Evolutionary conservation across 2,797 vertebrate species (phyloP).

Genomic region (Channallabes apus): DNA sequence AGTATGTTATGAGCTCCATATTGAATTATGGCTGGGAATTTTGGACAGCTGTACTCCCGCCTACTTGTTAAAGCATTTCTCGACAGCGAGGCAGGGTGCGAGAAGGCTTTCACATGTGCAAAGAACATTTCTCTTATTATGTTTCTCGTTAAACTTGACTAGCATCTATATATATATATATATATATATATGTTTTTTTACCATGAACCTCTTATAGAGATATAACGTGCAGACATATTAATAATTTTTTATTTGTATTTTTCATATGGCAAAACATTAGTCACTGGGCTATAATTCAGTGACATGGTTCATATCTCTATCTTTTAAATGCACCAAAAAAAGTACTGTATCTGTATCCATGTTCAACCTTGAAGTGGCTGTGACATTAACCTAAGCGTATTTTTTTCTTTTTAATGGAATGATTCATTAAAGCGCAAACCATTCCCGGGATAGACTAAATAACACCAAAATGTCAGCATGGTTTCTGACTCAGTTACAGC

Average conservation of each 20-base stretch:
- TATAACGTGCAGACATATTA: background rate
- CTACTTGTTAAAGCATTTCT: background rate
- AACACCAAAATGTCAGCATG: background rate
- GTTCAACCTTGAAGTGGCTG: background rate
- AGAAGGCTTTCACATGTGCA: background rate
- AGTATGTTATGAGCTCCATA: background rate
- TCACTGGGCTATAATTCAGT: background rate
- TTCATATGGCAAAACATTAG: background rate
- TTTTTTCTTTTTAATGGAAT: background rate
- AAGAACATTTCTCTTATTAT: background rate
- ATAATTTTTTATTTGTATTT: too few relatives aligned
- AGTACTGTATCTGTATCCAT: background rate
- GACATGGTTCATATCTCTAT: background rate
- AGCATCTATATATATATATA: background rate
- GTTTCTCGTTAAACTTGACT: background rate
- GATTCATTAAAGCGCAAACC: background rate
- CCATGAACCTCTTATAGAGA: background rate
- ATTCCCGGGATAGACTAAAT: background rate
- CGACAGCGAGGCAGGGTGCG: background rate
- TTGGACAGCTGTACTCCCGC: background rate
- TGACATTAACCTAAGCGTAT: background rate
- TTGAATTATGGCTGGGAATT: background rate
- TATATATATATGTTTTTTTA: background rate
- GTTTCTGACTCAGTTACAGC: background rate
- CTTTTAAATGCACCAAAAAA: background rate